These are phyloP conservation scores for Aplysina aerophoba DNA, from an alignment of 37 sponge, comb jelly and placozoan species.

Conservation along the genomic window DNA sequence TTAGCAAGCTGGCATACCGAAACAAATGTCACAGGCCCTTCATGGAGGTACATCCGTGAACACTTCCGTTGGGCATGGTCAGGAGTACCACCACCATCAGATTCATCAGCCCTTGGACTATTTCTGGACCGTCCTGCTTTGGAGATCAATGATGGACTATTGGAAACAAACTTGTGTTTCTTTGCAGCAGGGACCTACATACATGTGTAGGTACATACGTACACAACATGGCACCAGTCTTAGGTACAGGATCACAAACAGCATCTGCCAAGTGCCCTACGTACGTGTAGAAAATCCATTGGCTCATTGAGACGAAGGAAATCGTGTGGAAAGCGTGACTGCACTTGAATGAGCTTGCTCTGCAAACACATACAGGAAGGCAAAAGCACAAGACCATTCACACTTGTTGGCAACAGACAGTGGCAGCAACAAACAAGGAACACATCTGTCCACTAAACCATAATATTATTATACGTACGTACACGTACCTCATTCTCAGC, in stretches of 20 bases:
- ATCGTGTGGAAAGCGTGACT: conserved; percentile 61
- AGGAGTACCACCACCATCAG: neutral
- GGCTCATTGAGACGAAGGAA: conserved; percentile 42
- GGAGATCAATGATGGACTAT: neutral
- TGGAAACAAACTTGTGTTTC: neutral
- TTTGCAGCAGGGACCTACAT: conserved; percentile 17
- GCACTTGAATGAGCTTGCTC: conserved; percentile 62
- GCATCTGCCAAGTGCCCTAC: conserved; percentile 4
- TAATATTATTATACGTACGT: neutral
- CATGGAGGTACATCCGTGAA: conserved; percentile 50
- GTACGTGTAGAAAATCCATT: conserved; percentile 57
- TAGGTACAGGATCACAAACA: neutral
- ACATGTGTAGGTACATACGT: neutral
- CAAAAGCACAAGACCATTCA: too few relatives aligned
- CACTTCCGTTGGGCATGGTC: neutral
- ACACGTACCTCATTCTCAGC: conserved; percentile 55
- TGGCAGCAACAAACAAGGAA: neutral
- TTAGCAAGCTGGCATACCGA: neutral
- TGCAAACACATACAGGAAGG: neutral
- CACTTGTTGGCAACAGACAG: too few relatives aligned
- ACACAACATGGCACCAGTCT: neutral
- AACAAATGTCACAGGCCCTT: conserved; percentile 58
- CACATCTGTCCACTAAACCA: neutral
- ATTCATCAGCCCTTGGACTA: neutral
- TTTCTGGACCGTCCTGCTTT: neutral